Conservation (phyloP, 1,140 invertebrate species). For the Drosophila pectinifera region DNA sequence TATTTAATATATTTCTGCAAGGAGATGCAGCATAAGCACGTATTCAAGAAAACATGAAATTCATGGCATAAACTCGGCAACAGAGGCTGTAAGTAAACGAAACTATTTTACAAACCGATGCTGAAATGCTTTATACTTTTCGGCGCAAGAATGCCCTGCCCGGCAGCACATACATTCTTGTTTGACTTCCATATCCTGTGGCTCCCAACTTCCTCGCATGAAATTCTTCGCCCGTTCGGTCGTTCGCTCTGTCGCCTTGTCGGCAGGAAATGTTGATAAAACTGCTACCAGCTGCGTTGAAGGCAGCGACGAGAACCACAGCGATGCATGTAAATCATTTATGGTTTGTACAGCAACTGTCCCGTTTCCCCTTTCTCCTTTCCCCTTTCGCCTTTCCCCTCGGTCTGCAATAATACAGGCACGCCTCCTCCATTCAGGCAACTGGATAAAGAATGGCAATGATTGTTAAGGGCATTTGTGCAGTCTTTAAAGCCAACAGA, state of each 20-base stretch:
- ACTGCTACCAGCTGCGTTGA: slow-evolving; percentile 56
- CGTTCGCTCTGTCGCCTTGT: slow-evolving; percentile 28
- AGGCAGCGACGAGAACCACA: slow-evolving; percentile 43
- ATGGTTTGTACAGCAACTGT: slow-evolving; percentile 15
- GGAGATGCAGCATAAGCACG: not conserved
- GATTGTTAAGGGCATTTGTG: not conserved
- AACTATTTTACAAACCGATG: slow-evolving; percentile 70
- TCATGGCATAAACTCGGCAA: not conserved
- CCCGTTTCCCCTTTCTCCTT: no score
- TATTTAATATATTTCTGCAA: no score
- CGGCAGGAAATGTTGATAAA: slow-evolving; percentile 73
- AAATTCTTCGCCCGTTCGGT: slow-evolving; percentile 15
- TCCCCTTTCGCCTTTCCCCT: not conserved
- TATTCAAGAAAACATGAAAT: not conserved
- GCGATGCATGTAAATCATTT: slow-evolving; percentile 53
- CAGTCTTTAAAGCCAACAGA: no score
- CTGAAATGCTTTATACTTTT: slow-evolving; percentile 34
- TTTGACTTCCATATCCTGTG: slow-evolving; percentile 72
- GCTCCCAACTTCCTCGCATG: slow-evolving; percentile 59
- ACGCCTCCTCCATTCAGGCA: slow-evolving; percentile 3
- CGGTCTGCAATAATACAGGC: slow-evolving; percentile 1
- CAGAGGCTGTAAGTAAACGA: slow-evolving; percentile 34
- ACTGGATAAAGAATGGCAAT: slow-evolving; percentile 3
- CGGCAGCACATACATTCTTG: slow-evolving; percentile 32
- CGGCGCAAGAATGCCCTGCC: slow-evolving; percentile 42